Percentiles rank a stretch among this genome's conserved stretches.
Conservation (phyloP, 2,113 vertebrate genomes). For the Carettochelys insculpta region DNA sequence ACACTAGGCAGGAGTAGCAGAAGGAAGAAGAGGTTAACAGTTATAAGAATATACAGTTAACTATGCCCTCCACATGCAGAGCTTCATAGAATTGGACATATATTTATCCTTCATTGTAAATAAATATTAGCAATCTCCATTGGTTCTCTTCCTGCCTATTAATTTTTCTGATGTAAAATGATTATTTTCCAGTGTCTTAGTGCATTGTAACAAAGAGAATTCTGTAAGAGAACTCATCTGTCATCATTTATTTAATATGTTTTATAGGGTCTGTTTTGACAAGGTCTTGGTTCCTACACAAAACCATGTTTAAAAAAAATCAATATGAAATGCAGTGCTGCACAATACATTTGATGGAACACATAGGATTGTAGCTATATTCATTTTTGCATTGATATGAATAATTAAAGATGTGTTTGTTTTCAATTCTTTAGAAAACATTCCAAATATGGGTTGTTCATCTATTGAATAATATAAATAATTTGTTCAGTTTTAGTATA, state of each 20-base stretch:
- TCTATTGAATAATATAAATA: background rate
- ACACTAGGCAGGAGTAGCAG: background rate
- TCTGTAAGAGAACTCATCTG: background rate
- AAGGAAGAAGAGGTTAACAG: background rate
- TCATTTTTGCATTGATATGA: background rate
- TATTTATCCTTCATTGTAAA: background rate
- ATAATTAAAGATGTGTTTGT: background rate
- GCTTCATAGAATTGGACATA: background rate
- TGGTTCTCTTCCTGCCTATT: background rate
- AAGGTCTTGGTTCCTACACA: background rate
- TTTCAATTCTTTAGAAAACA: constrained; percentile 22
- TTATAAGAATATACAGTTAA: background rate
- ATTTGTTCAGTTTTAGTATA: background rate
- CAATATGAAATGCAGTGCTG: background rate
- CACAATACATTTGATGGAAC: background rate
- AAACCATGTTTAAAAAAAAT: fast-evolving
- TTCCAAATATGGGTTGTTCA: background rate
- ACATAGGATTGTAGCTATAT: constrained; percentile 1
- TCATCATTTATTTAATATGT: background rate
- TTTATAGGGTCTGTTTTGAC: constrained; percentile 15
- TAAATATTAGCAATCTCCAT: background rate
- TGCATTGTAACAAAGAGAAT: constrained; percentile 6
- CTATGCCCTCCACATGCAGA: background rate
- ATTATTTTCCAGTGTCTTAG: background rate
- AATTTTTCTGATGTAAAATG: background rate